phyloP scores from a whole-genome alignment of 2,797 vertebrate species.

The Gadopsis bispinosus region DNA sequence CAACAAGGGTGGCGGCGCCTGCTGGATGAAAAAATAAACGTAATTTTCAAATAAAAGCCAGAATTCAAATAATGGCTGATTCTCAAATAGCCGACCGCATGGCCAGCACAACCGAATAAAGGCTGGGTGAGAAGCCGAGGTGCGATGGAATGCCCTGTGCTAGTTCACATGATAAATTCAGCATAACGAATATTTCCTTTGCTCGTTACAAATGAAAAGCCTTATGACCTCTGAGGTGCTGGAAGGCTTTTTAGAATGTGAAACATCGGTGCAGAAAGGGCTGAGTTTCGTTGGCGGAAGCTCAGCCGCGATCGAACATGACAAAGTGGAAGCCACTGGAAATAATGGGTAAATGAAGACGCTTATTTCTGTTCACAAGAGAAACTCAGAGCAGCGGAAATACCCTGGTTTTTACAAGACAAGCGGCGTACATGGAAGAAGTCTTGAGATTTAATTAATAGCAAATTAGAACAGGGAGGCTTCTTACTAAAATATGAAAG shows the following conservation, averaged over 20 bases:
- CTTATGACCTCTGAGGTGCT: neutral
- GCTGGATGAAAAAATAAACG: neutral
- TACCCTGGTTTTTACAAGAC: neutral
- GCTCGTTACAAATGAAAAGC: neutral
- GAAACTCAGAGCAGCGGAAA: neutral
- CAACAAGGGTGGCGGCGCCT: neutral
- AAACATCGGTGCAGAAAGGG: neutral
- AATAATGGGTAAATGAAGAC: neutral
- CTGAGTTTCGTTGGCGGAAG: neutral
- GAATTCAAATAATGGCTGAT: neutral
- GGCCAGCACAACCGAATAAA: neutral
- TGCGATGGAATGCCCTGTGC: neutral
- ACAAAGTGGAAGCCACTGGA: neutral
- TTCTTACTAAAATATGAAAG: neutral
- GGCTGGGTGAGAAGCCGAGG: neutral
- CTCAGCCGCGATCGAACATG: neutral
- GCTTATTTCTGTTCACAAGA: neutral
- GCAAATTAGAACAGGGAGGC: too few relatives aligned
- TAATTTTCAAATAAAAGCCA: constrained; percentile 2
- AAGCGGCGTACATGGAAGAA: neutral
- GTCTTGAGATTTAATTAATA: neutral
- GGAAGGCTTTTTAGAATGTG: neutral
- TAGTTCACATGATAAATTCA: constrained; percentile 4
- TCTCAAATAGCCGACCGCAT: neutral
- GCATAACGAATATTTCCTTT: too few relatives aligned